phyloP scores from a whole-genome alignment of 2,888 invertebrate species.

The Pristionchus fissidentatus region DNA sequence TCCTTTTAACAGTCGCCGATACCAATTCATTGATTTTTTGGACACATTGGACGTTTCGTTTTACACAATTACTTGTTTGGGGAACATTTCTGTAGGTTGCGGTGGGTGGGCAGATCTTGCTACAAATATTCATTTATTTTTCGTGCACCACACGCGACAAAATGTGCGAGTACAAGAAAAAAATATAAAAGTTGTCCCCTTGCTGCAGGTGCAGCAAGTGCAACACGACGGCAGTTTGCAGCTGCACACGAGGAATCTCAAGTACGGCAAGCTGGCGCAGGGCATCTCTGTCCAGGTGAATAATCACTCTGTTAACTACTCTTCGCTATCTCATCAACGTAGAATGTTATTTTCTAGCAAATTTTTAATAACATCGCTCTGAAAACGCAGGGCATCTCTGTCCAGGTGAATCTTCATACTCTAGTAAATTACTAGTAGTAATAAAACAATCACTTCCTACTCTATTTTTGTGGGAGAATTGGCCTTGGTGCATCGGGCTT shows the following conservation, averaged over 20 bases:
- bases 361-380: too few relatives aligned
- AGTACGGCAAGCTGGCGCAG: conserved; percentile 90
- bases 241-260: conserved; percentile 93
- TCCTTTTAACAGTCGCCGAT: too few relatives aligned
- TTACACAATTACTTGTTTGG: not conserved
- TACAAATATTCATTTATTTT: too few relatives aligned
- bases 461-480: too few relatives aligned
- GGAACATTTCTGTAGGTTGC: too few relatives aligned
- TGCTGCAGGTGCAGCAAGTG: conserved; percentile 89
- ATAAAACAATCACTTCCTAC: not conserved
- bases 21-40: not conserved
- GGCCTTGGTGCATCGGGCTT: not conserved
- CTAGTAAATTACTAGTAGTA: not conserved
- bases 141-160: too few relatives aligned
- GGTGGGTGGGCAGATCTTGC: too few relatives aligned
- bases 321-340: too few relatives aligned
- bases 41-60: not conserved
- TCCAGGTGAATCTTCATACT: conserved; percentile 63
- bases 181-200: conserved; percentile 77
- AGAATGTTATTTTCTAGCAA: not conserved
- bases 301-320: too few relatives aligned
- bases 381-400: conserved; percentile 69
- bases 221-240: conserved; percentile 92
- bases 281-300: conserved; percentile 68
- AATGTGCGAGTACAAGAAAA: not conserved